Conservation (phyloP, 2,113 vertebrate genomes). For the Heteronetta atricapilla region DNA sequence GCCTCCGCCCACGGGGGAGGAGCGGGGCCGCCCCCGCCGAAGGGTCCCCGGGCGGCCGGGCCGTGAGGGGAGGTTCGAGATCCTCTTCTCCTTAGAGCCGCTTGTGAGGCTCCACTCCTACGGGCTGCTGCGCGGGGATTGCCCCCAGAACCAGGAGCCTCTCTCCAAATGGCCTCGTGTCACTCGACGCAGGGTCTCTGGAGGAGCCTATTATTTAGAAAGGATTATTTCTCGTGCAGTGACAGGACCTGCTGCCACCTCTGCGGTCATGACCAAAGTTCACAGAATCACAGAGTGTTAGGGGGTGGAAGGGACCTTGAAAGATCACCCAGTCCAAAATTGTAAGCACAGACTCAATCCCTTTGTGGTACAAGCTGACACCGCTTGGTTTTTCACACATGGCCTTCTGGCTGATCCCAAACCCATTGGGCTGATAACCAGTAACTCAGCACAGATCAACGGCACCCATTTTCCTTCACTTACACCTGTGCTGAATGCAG, state of each 20-base stretch:
- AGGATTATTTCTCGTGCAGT: neutral
- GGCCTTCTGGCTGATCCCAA: neutral
- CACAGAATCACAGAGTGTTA: neutral
- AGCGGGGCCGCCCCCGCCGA: neutral
- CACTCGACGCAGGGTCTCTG: fast-evolving
- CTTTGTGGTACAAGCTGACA: neutral
- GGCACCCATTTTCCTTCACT: neutral
- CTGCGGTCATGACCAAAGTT: neutral
- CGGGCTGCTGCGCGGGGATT: neutral
- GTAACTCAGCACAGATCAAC: fast-evolving
- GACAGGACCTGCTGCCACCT: neutral
- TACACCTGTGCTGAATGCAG: neutral
- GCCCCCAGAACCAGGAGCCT: neutral
- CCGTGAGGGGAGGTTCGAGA: neutral
- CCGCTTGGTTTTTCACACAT: fast-evolving
- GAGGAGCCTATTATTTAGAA: neutral
- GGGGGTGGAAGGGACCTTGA: too few species aligned
- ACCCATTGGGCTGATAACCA: neutral
- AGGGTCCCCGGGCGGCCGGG: neutral
- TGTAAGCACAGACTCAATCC: neutral
- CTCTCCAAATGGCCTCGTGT: neutral
- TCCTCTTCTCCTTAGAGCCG: neutral
- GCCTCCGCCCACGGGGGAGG: neutral
- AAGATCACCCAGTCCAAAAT: neutral
- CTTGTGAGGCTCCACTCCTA: neutral